Percentiles rank a stretch among this genome's conserved stretches.
These are phyloP conservation scores for Opisthocomus hoazin DNA, from an alignment of 2,113 vertebrate genomes.

Conservation along the genomic window DNA sequence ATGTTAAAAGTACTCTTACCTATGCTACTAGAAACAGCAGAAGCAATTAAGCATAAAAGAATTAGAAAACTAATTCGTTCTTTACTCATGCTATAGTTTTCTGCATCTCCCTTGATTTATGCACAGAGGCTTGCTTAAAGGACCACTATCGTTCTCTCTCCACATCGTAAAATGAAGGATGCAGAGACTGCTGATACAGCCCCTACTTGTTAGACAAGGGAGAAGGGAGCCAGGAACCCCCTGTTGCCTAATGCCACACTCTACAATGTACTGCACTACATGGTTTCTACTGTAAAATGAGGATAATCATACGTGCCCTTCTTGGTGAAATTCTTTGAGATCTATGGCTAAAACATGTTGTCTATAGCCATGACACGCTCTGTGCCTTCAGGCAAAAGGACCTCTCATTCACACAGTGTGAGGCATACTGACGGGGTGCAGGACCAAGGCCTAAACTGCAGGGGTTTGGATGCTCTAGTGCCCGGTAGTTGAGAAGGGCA, in stretches of 20 bases:
- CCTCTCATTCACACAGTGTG: fast-evolving
- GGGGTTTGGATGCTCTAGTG: neutral
- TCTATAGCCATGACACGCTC: neutral
- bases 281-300: neutral
- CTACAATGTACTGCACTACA: neutral
- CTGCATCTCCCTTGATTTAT: neutral
- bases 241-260: neutral
- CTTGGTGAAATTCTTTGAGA: neutral
- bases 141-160: neutral
- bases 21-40: neutral
- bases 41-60: neutral
- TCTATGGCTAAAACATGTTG: neutral
- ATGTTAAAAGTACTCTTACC: neutral
- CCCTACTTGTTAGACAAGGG: neutral
- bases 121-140: neutral
- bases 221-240: neutral
- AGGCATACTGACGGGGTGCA: neutral
- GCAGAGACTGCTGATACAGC: neutral
- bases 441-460: neutral
- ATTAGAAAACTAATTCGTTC: neutral
- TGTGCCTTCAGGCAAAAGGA: neutral
- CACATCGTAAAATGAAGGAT: neutral
- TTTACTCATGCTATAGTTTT: neutral
- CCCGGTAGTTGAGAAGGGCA: neutral
- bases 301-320: neutral